phyloP scores from a whole-genome alignment of 2,797 vertebrate species.

The Sebastes hopkinsi region DNA sequence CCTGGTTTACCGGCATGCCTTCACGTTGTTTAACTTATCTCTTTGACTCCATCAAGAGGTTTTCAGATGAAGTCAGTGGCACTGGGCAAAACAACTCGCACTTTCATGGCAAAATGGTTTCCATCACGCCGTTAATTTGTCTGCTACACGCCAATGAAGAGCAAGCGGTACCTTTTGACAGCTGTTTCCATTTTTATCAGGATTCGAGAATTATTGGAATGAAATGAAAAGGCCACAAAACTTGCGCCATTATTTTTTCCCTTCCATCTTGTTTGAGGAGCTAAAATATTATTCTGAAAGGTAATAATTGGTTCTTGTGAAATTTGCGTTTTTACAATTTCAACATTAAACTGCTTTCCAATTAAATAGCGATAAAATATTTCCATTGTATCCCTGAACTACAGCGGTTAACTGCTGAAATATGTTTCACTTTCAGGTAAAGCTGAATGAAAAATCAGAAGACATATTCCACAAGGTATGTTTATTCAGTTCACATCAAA shows the following conservation, averaged over 20 bases:
- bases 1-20: slow-evolving; percentile 63
- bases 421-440: background rate
- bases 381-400: background rate
- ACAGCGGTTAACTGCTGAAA: background rate
- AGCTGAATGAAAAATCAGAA: background rate
- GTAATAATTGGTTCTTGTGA: slow-evolving; percentile 65
- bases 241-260: slow-evolving; percentile 32
- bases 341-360: slow-evolving; percentile 36
- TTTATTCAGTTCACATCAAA: slow-evolving; percentile 55
- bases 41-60: slow-evolving; percentile 70
- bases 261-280: slow-evolving; percentile 38
- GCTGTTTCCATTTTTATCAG: slow-evolving; percentile 62
- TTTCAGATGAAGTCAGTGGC: slow-evolving; percentile 73
- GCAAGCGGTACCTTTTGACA: slow-evolving; percentile 51
- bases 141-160: slow-evolving; percentile 63
- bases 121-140: slow-evolving; percentile 74
- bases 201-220: slow-evolving; percentile 63
- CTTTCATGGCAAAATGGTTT: slow-evolving; percentile 82
- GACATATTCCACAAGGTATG: slow-evolving; percentile 29
- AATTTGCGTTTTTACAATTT: slow-evolving; percentile 56
- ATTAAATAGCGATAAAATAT: slow-evolving; percentile 26
- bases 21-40: slow-evolving; percentile 55
- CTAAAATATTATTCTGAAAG: slow-evolving; percentile 57
- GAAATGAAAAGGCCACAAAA: slow-evolving; percentile 55
- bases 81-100: slow-evolving; percentile 78